Percentiles rank a stretch among this genome's conserved stretches.
Evolutionary conservation across 2,888 invertebrate species (phyloP).

Genomic region (Hymenopus coronatus): DNA sequence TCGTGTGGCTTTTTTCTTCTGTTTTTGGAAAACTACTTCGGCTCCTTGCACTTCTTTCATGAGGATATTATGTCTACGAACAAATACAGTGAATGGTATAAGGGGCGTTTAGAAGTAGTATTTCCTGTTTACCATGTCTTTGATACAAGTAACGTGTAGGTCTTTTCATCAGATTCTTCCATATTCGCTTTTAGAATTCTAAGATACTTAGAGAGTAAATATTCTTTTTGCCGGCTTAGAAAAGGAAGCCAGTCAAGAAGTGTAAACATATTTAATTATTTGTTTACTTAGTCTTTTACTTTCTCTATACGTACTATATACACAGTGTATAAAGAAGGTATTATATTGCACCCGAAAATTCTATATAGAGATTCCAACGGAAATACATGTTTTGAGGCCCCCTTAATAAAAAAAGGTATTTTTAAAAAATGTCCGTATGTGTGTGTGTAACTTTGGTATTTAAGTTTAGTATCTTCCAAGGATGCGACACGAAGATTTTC

Average conservation of each 20-base stretch:
- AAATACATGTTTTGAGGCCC: too few species aligned
- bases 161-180: neutral
- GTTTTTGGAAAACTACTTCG: neutral
- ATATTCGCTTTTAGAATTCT: neutral
- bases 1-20: neutral
- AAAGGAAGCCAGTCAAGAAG: neutral
- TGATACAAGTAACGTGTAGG: neutral
- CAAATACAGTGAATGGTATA: neutral
- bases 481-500: too few species aligned
- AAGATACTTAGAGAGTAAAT: neutral
- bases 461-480: too few species aligned
- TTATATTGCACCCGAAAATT: too few species aligned
- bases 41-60: neutral
- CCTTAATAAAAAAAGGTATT: too few species aligned
- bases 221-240: neutral
- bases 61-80: neutral
- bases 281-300: too few species aligned
- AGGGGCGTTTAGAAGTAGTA: neutral
- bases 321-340: too few species aligned
- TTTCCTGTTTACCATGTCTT: neutral
- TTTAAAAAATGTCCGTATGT: too few species aligned
- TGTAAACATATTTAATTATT: too few species aligned
- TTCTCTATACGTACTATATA: too few species aligned
- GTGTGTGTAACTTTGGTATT: too few species aligned
- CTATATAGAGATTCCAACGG: too few species aligned